phyloP scores from a whole-genome alignment of 1,140 invertebrate genomes.

The Lepidurus couesii region DNA sequence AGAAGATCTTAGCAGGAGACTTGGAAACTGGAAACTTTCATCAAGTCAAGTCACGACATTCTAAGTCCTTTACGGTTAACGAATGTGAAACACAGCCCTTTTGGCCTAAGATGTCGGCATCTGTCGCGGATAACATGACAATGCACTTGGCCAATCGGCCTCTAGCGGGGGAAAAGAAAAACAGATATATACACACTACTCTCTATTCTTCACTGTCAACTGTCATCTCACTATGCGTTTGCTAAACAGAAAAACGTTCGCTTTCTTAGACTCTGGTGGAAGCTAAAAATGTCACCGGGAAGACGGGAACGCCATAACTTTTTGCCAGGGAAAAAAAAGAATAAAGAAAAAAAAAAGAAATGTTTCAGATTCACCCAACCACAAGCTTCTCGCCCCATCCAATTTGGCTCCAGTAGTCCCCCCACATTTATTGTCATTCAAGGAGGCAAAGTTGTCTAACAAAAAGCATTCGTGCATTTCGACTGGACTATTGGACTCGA shows the following conservation, averaged over 20 bases:
- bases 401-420: too few species aligned
- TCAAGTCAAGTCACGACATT: background rate
- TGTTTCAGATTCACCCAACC: too few species aligned
- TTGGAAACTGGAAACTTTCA: background rate
- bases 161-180: background rate
- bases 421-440: too few species aligned
- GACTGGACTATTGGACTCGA: too few species aligned
- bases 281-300: too few species aligned
- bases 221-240: background rate
- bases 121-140: conserved; percentile 13
- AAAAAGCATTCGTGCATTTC: too few species aligned
- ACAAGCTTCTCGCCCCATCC: too few species aligned
- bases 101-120: conserved; percentile 10
- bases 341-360: too few species aligned
- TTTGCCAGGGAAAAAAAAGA: too few species aligned
- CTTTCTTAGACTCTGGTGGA: background rate
- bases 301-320: too few species aligned
- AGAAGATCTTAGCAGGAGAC: background rate
- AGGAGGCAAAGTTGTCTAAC: too few species aligned
- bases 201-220: background rate
- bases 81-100: conserved; percentile 14
- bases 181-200: background rate
- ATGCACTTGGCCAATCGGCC: conserved; percentile 17
- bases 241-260: background rate
- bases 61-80: background rate